A percentile compares a stretch with the other conserved stretches of the same genome.
phyloP scores from a whole-genome alignment of 1,140 invertebrate species.

The Tetragnatha versicolor region DNA sequence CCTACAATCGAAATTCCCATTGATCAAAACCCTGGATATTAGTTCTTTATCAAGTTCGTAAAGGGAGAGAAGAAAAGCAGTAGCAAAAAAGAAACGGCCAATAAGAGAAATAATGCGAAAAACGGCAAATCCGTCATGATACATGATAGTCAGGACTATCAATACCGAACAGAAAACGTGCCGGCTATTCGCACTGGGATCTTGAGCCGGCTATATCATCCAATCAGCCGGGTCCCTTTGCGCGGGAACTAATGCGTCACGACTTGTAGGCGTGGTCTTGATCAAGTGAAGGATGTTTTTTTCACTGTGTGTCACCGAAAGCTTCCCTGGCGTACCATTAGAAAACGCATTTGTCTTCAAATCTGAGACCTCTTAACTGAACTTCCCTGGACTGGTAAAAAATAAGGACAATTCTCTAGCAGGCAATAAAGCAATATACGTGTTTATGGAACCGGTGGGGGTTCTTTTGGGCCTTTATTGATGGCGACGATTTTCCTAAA shows the following conservation, averaged over 20 bases:
- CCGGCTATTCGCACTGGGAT: conserved; percentile 21
- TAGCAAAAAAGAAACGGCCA: neutral
- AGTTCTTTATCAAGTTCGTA: conserved; percentile 3
- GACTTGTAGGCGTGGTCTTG: conserved; percentile 33
- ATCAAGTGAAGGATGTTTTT: conserved; percentile 46
- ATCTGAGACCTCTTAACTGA: conserved; percentile 18
- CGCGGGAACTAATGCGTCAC: conserved; percentile 42
- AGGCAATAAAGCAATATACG: conserved; percentile 40
- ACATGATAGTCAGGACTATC: conserved; percentile 38
- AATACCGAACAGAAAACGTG: conserved; percentile 35
- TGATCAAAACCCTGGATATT: conserved; percentile 19
- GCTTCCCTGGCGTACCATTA: conserved; percentile 37
- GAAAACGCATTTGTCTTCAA: conserved; percentile 41
- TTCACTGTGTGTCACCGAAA: conserved; percentile 19
- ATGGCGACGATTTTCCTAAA: conserved; percentile 16
- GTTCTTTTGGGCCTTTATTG: conserved; percentile 21
- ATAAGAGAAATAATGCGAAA: neutral
- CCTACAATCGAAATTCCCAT: conserved; percentile 13
- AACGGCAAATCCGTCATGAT: conserved; percentile 30
- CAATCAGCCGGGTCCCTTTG: conserved; percentile 43
- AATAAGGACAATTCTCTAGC: conserved; percentile 21
- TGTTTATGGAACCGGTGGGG: conserved; percentile 20
- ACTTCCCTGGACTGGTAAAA: neutral
- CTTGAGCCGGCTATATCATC: conserved; percentile 24
- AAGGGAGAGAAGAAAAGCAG: neutral